Base-by-base conservation (phyloP, 2,888 invertebrate species). In the Dimorphilus gyrociliatus region DNA sequence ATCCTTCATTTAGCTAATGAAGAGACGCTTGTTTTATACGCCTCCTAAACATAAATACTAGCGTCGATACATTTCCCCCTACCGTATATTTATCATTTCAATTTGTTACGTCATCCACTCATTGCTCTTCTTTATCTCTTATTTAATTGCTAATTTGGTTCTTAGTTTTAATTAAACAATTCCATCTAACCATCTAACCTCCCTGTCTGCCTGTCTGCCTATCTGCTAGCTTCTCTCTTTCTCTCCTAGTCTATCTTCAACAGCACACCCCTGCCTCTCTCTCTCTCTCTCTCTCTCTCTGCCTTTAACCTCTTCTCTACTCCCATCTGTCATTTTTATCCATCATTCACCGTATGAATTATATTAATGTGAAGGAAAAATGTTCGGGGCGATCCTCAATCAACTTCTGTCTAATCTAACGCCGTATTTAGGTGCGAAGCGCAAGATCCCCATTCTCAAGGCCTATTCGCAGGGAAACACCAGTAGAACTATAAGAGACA, bases 261-360 rank as follows among this genome's bases (percentile, higher is more conserved):
- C 30, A 25, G 17, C 14, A 17, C 2, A 12, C 13, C 15, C 21
- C 15, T 23, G 12, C 12, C 8, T 16, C 12, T 23, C 14, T 13
- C 25, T 16, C 21, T 12, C 6, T 21, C 21, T 16, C 25, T 16
- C 18, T 12, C 27, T 16, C 12, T 15, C 16, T 21, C 23, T 24
- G n/a, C 15, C 16, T 19, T 27, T 19, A 14, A 16, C 16, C 12
- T 24, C 18, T 26, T 23, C 26, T 26, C 23, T 27, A 31, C 27
- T 19, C 8, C 7, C 19, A 16, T 27, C 13, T 27, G 17, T 19
- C n/a, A n/a, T n/a, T n/a, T n/a, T n/a, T n/a, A n/a, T n/a, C n/a
- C n/a, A n/a, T n/a, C n/a, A n/a, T n/a, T n/a, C n/a, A n/a, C n/a
- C n/a, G n/a, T n/a, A n/a, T n/a, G n/a, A n/a, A n/a, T n/a, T n/a